These are phyloP conservation scores for Omphaloscelis lunosa DNA, from an alignment of 2,888 invertebrate genomes.

Conservation along the genomic window DNA sequence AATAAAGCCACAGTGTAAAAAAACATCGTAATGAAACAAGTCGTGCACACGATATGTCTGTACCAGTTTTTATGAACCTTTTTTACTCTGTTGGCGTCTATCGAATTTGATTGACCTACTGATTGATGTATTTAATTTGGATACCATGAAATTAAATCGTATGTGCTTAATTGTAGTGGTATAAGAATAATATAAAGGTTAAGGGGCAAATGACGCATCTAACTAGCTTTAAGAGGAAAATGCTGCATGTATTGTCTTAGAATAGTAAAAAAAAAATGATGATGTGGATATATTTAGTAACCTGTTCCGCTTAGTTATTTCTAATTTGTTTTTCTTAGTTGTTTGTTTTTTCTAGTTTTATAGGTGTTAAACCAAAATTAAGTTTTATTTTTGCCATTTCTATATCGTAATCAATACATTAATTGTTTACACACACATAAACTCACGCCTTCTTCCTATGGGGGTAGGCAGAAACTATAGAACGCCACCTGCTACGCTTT, in stretches of 20 bases:
- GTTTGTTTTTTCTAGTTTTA: too few species aligned
- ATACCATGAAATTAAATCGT: slow-evolving; percentile 13
- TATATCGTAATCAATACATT: not conserved
- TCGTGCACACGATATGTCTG: slow-evolving; percentile 38
- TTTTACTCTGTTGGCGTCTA: slow-evolving; percentile 29
- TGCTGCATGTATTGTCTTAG: not conserved
- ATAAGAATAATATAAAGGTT: slow-evolving; percentile 17
- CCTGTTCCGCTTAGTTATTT: too few species aligned
- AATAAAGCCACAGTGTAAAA: slow-evolving; percentile 43
- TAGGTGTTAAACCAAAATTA: too few species aligned
- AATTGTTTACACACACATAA: too few species aligned
- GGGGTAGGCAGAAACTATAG: too few species aligned
- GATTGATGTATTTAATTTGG: slow-evolving; percentile 33
- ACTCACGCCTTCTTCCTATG: too few species aligned
- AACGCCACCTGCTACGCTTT: too few species aligned
- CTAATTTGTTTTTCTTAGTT: too few species aligned
- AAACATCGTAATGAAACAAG: slow-evolving; percentile 43
- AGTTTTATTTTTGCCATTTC: not conserved
- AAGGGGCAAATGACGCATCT: slow-evolving; percentile 9
- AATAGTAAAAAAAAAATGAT: too few species aligned
- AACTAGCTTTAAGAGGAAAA: not conserved
- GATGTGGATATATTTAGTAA: too few species aligned
- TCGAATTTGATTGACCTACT: slow-evolving; percentile 38
- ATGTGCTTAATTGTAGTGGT: not conserved
- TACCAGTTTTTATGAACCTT: slow-evolving; percentile 41